Percentiles rank a stretch among this genome's conserved stretches.
Evolutionary conservation across 2,113 vertebrate species (phyloP).

Genomic region (Girardinichthys multiradiatus): DNA sequence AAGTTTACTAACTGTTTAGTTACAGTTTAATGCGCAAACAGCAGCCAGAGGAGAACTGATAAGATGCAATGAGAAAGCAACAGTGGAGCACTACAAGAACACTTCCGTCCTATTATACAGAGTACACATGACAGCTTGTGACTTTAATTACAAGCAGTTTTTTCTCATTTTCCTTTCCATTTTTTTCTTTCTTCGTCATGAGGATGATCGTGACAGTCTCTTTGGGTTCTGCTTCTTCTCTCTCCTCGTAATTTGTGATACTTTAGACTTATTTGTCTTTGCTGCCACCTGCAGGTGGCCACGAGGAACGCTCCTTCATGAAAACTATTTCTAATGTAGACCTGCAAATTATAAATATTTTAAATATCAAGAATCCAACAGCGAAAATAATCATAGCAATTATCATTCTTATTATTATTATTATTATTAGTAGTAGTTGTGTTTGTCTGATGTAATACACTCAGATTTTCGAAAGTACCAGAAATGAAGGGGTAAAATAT

Average conservation of each 20-base stretch:
- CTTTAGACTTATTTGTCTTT: constrained; percentile 31
- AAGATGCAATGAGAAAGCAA: background rate
- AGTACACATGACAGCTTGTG: constrained; percentile 74
- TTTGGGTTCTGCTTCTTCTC: background rate
- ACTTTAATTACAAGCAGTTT: constrained; percentile 65
- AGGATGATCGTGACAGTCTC: constrained; percentile 5
- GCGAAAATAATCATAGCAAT: no score
- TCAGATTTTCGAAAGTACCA: no score
- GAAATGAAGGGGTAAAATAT: no score
- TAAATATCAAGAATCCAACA: no score
- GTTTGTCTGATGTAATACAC: no score
- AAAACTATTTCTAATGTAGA: background rate
- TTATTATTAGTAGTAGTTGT: no score
- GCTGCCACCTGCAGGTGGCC: constrained; percentile 70
- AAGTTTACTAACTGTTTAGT: constrained; percentile 26
- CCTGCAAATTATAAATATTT: no score
- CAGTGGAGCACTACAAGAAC: background rate
- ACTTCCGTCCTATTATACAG: constrained; percentile 40
- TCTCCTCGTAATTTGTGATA: constrained; percentile 6
- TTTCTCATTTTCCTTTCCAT: constrained; percentile 10
- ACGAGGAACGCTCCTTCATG: constrained; percentile 12
- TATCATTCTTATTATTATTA: no score
- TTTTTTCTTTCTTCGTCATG: constrained; percentile 8
- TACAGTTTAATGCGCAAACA: constrained; percentile 16
- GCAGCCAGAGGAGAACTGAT: background rate